Percentiles rank a stretch among this genome's conserved stretches.
These are phyloP conservation scores for Hirundichthys speculiger DNA, from an alignment of 2,113 vertebrate species.

Conservation along the genomic window DNA sequence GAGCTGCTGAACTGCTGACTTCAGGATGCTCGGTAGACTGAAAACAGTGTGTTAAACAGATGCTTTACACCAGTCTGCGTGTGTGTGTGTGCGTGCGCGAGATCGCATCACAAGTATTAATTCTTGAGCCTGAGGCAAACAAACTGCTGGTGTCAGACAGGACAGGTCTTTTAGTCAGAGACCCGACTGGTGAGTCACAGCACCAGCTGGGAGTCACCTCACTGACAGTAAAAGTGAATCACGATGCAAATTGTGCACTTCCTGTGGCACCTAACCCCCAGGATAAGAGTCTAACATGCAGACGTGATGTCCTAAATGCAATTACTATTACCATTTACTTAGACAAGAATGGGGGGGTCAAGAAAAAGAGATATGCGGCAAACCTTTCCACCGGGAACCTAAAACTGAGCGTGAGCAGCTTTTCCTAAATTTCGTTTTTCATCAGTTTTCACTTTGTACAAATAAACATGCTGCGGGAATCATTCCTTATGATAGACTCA, in stretches of 20 bases:
- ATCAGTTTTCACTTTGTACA: too few species aligned
- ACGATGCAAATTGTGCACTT: constrained; percentile 54
- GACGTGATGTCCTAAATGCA: background rate
- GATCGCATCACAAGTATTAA: background rate
- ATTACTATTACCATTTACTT: background rate
- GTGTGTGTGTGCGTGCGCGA: constrained; percentile 15
- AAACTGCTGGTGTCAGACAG: constrained; percentile 19
- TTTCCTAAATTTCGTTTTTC: too few species aligned
- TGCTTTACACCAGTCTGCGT: constrained; percentile 44
- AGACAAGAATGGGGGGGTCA: background rate
- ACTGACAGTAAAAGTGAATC: constrained; percentile 60
- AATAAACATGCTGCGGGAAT: too few species aligned
- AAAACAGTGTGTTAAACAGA: constrained; percentile 35
- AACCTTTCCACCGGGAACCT: background rate
- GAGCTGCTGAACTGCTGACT: constrained; percentile 9
- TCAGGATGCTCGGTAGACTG: constrained; percentile 26
- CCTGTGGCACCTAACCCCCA: constrained; percentile 42
- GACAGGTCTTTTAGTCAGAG: constrained; percentile 32
- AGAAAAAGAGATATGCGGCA: background rate
- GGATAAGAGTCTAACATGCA: constrained; percentile 11
- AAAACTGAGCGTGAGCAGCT: too few species aligned
- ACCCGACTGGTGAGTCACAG: constrained; percentile 51
- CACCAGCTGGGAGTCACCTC: constrained; percentile 34
- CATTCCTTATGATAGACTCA: too few species aligned
- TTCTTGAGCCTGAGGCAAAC: constrained; percentile 24